phyloP scores from a whole-genome alignment of 1,140 invertebrate genomes.

The Ceratina calcarata region DNA sequence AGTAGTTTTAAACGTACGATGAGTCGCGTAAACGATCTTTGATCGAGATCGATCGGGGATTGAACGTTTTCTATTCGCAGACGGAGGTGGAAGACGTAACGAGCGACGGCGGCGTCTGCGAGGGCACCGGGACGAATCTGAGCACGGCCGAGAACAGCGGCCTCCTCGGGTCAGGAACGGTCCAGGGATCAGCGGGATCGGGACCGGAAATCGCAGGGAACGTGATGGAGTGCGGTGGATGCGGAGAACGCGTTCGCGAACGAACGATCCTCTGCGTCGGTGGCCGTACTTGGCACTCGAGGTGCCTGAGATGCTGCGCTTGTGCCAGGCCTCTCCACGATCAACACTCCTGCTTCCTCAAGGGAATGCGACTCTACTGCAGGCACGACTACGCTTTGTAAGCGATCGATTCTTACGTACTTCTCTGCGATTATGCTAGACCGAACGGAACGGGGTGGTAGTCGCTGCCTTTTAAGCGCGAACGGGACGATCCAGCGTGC shows the following conservation, averaged over 20 bases:
- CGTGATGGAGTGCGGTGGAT: constrained; percentile 78
- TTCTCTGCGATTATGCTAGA: too few relatives aligned
- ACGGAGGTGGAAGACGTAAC: constrained; percentile 73
- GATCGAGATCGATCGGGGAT: neutral
- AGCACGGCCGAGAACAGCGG: constrained; percentile 45
- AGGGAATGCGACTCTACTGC: constrained; percentile 78
- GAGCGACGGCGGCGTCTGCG: constrained; percentile 63
- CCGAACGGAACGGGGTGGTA: too few relatives aligned
- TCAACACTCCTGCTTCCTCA: constrained; percentile 78
- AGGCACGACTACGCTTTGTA: constrained; percentile 79
- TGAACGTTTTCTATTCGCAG: constrained; percentile 57
- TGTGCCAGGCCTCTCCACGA: constrained; percentile 77
- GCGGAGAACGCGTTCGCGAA: constrained; percentile 76
- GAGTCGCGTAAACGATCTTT: too few relatives aligned
- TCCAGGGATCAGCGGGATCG: constrained; percentile 21
- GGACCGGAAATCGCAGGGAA: constrained; percentile 65
- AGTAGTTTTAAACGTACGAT: too few relatives aligned
- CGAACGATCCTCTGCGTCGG: constrained; percentile 79
- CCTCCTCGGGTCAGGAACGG: too few relatives aligned
- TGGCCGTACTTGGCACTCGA: constrained; percentile 78
- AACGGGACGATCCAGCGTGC: too few relatives aligned
- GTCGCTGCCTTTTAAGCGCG: too few relatives aligned
- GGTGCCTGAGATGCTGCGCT: constrained; percentile 78
- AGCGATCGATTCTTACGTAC: constrained; percentile 47
- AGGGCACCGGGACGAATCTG: constrained; percentile 61